Conservation (phyloP, 2,888 invertebrate species). For the Nymphalis polychloros region DNA sequence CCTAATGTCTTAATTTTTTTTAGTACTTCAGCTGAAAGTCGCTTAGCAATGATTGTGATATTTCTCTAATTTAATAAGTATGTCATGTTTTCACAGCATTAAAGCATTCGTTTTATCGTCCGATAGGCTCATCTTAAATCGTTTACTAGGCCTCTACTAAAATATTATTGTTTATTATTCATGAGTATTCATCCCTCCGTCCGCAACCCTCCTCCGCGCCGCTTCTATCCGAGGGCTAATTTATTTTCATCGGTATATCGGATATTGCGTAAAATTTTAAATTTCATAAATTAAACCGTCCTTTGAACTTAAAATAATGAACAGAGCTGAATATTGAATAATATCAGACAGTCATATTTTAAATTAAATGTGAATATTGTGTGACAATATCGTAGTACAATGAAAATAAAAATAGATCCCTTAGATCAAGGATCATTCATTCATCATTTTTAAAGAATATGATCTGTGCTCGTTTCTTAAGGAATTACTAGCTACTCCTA, state of each 20-base stretch:
- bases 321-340: too few species aligned
- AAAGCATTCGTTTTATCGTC: slow-evolving; percentile 23
- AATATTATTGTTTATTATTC: slow-evolving; percentile 36
- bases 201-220: not conserved
- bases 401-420: too few species aligned
- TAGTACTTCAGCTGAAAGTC: too few species aligned
- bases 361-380: too few species aligned
- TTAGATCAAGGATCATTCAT: too few species aligned
- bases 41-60: not conserved
- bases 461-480: too few species aligned
- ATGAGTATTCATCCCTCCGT: slow-evolving; percentile 18
- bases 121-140: slow-evolving; percentile 28
- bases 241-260: slow-evolving; percentile 28
- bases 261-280: slow-evolving; percentile 19
- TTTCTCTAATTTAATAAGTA: not conserved
- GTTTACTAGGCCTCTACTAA: slow-evolving; percentile 28
- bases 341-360: too few species aligned
- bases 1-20: too few species aligned
- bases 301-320: slow-evolving; percentile 1
- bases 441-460: too few species aligned
- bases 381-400: too few species aligned
- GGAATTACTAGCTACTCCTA: too few species aligned
- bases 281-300: slow-evolving; percentile 16
- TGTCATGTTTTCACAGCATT: not conserved
- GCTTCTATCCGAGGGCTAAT: slow-evolving; percentile 23